These are phyloP conservation scores for Trachemys scripta DNA, from an alignment of 2,113 vertebrate species.

Conservation along the genomic window DNA sequence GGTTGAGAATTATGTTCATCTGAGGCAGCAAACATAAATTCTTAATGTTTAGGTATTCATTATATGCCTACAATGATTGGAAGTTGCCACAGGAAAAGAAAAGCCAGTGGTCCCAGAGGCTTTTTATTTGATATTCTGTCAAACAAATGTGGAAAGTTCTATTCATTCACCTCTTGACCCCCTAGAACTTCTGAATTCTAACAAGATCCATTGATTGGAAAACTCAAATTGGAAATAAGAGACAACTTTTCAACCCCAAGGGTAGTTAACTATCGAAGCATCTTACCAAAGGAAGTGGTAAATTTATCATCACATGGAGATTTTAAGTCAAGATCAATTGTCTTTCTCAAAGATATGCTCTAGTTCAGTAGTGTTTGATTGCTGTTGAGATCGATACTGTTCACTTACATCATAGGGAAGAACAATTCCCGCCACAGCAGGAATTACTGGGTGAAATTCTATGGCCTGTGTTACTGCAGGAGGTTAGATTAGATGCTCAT, in stretches of 20 bases:
- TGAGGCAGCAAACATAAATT: slow-evolving; percentile 44
- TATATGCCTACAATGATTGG: slow-evolving; percentile 40
- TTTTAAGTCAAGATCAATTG: neutral
- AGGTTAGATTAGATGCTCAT: neutral
- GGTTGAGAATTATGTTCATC: slow-evolving; percentile 60
- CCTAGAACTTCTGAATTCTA: neutral
- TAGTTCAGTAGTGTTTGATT: neutral
- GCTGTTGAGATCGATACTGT: neutral
- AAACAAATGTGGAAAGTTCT: slow-evolving; percentile 7
- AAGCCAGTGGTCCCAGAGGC: slow-evolving; percentile 30
- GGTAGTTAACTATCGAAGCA: neutral
- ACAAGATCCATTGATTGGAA: neutral
- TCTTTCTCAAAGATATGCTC: neutral
- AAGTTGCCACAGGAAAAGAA: slow-evolving; percentile 53
- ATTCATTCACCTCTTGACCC: neutral
- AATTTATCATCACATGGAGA: neutral
- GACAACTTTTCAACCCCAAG: neutral
- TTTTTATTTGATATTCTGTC: slow-evolving; percentile 24
- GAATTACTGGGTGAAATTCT: neutral
- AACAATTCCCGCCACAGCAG: neutral
- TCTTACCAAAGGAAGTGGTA: neutral
- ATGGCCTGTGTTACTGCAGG: neutral
- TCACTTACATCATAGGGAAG: neutral
- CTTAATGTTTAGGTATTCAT: slow-evolving; percentile 43
- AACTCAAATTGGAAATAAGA: neutral